Evolutionary conservation across 2,797 vertebrate genomes (phyloP).

Genomic region (Helicolenus hilgendorfi): DNA sequence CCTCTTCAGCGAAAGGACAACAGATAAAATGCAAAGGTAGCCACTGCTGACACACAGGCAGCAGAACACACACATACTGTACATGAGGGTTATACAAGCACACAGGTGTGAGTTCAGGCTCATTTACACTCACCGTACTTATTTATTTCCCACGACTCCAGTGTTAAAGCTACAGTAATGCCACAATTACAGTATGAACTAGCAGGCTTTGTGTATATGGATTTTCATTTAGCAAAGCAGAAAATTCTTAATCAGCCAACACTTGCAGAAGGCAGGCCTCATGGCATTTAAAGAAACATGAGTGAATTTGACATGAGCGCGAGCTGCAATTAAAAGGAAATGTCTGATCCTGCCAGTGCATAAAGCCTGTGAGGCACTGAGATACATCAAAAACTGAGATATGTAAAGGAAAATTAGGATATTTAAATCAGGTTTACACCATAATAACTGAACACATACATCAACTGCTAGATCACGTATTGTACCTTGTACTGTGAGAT

Average conservation of each 20-base stretch:
- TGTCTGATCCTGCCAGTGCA: neutral
- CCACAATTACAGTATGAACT: constrained; percentile 18
- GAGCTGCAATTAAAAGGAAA: neutral
- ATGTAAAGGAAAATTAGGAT: neutral
- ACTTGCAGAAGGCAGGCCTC: neutral
- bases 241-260: constrained; percentile 24
- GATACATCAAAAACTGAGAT: neutral
- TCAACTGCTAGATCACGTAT: neutral
- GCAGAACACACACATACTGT: constrained; percentile 7
- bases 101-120: neutral
- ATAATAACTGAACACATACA: neutral
- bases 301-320: neutral
- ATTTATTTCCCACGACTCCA: neutral
- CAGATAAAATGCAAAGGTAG: constrained; percentile 37
- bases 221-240: constrained; percentile 5
- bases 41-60: neutral
- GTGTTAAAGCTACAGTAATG: constrained; percentile 12
- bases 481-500: neutral
- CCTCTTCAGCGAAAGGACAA: constrained; percentile 50
- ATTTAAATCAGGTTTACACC: neutral
- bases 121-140: neutral
- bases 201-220: constrained; percentile 16
- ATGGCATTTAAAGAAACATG: neutral
- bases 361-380: neutral
- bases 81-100: neutral